These are phyloP conservation scores for Pseudococcus longispinus DNA, from an alignment of 2,888 invertebrate genomes.

Conservation along the genomic window DNA sequence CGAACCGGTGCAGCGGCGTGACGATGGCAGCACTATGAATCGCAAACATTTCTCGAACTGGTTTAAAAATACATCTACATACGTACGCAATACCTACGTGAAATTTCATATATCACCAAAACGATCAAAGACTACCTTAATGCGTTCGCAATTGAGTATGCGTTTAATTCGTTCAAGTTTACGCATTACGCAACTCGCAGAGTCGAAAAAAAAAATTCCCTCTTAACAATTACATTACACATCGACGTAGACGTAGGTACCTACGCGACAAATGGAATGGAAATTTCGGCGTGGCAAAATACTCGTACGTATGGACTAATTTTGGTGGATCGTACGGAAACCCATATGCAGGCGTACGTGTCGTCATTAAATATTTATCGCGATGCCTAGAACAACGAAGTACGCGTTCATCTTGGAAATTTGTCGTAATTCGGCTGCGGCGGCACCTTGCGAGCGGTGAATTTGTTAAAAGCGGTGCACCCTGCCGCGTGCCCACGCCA, in stretches of 20 bases:
- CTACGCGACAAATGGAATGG: not conserved
- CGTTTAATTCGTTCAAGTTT: conserved; percentile 28
- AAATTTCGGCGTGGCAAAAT: not conserved
- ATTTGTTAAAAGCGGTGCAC: not conserved
- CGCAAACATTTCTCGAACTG: not conserved
- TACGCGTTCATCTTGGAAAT: not conserved
- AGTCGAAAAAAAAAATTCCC: not conserved
- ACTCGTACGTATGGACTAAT: not conserved
- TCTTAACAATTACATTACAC: not conserved
- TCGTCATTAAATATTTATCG: not conserved
- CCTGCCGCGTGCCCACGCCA: not conserved
- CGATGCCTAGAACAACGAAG: not conserved
- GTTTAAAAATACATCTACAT: not conserved
- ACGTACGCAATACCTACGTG: not conserved
- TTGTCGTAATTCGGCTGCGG: not conserved
- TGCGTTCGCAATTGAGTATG: conserved; percentile 5
- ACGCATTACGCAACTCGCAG: conserved; percentile 17
- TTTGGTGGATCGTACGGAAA: not conserved
- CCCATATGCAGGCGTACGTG: not conserved
- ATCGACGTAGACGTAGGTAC: not conserved
- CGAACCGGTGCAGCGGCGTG: not conserved
- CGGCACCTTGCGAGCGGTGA: not conserved
- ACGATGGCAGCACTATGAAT: not conserved
- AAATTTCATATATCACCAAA: conserved; percentile 14
- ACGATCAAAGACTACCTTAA: conserved; percentile 14